A percentile compares a stretch with the other conserved stretches of the same genome.
Conservation (phyloP, 2,888 invertebrate species). For the Nymphalis polychloros region DNA sequence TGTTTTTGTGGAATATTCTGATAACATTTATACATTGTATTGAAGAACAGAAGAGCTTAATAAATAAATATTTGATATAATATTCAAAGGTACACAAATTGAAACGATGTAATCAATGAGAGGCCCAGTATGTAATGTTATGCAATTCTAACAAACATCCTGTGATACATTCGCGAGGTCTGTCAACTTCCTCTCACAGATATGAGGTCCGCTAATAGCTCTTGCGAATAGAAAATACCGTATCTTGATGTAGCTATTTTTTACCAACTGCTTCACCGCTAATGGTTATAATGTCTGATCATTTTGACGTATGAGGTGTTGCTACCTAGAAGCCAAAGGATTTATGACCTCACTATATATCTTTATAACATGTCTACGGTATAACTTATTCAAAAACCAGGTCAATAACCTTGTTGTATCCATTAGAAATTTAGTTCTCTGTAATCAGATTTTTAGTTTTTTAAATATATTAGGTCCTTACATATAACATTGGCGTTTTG, state of each 20-base stretch:
- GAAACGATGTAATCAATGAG: background rate
- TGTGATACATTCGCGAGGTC: constrained; percentile 38
- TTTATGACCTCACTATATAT: background rate
- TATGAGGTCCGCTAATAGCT: constrained; percentile 27
- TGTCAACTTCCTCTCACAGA: constrained; percentile 42
- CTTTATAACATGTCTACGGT: background rate
- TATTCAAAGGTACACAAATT: no score
- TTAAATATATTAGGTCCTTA: no score
- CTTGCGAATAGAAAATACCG: constrained; percentile 13
- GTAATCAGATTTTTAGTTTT: background rate
- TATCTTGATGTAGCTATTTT: background rate
- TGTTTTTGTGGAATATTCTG: no score
- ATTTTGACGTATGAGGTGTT: no score
- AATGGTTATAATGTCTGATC: background rate
- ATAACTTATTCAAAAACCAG: background rate
- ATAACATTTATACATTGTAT: no score
- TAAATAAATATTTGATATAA: no score
- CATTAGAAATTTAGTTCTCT: background rate
- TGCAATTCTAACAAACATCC: constrained; percentile 38
- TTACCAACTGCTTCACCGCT: background rate
- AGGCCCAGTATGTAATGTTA: constrained; percentile 30
- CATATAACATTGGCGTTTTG: no score
- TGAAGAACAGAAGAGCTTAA: no score
- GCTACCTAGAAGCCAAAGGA: no score
- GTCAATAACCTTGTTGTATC: constrained; percentile 1